Conservation (phyloP, 2,113 vertebrate species). For the Engystomops pustulosus region DNA sequence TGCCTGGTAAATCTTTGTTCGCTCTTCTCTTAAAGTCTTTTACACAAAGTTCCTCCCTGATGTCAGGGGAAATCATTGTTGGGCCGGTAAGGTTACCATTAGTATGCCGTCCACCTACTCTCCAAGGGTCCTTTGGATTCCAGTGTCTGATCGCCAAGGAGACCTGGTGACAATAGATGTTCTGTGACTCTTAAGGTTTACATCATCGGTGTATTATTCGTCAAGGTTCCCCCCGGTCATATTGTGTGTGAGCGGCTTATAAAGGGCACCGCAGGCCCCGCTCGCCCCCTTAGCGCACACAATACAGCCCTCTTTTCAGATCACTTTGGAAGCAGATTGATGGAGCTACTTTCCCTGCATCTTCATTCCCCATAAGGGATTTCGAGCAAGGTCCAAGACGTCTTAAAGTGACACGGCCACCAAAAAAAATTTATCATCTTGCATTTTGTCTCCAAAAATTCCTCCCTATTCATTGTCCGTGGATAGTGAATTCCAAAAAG, state of each 20-base stretch:
- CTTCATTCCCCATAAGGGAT: neutral
- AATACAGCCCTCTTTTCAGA: slow-evolving; percentile 17
- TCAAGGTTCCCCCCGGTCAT: slow-evolving; percentile 27
- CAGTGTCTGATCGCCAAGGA: slow-evolving; percentile 52
- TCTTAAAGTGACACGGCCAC: neutral
- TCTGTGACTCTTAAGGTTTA: slow-evolving; percentile 37
- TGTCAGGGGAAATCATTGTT: slow-evolving; percentile 45
- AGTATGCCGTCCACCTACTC: slow-evolving; percentile 53
- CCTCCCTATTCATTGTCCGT: too few relatives aligned
- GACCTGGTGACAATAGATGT: slow-evolving; percentile 40
- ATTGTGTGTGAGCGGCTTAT: slow-evolving; percentile 45
- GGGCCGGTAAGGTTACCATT: slow-evolving; percentile 36
- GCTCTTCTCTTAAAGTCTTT: slow-evolving; percentile 9
- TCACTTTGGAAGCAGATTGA: slow-evolving; percentile 30
- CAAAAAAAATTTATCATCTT: too few relatives aligned
- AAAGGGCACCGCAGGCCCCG: slow-evolving; percentile 37
- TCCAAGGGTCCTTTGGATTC: slow-evolving; percentile 28
- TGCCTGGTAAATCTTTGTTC: slow-evolving; percentile 21
- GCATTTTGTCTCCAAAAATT: too few relatives aligned
- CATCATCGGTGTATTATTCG: slow-evolving; percentile 50
- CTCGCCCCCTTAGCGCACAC: slow-evolving; percentile 34
- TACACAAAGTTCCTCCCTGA: slow-evolving; percentile 28
- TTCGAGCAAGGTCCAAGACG: neutral
- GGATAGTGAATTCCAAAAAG: neutral
- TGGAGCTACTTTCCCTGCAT: neutral